Evolutionary conservation across 2,113 vertebrate species (phyloP), one percentile per base, ranked within the genome.

Genomic region (Cyanistes caeruleus): DNA sequence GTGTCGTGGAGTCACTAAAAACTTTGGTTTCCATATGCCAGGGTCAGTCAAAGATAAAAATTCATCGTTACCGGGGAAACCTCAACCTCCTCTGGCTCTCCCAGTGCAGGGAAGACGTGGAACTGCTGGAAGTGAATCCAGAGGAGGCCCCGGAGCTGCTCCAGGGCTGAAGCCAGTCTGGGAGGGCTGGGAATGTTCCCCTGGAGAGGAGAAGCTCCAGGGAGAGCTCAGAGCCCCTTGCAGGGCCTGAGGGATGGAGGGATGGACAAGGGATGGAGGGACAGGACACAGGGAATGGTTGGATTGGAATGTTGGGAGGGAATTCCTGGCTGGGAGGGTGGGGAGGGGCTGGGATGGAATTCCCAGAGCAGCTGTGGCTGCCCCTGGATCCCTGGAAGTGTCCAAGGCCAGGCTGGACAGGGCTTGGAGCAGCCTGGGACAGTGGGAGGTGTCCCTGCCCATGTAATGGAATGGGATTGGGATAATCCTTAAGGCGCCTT

Each of bases 101-200:
- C 46, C 22, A 76, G 52, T 5, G 8, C 27, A 11, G 55, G 22
- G 7, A 27, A 37, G 9, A 27, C 0, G 0, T 60, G 73, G 63
- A 69, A 37, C 11, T 52, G 53, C 33, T 68, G 53, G 37, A 56
- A 48, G 24, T 5, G 23, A 48, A n/a, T 74, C 23, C 82, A 56
- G n/a, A n/a, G 41, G 14, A 48, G 10, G 3, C 13, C 28, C 0
- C 0, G 0, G 43, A 55, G 25, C 11, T 44, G 31, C 31, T 35
- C 13, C 37, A 8, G 18, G 24, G 20, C 8, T 82, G 80, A 37
- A 83, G 20, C 37, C 64, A 23, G 63, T 16, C 43, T 70, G 55
- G 53, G 44, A 59, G 5, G 41, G 14, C 35, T 41, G 64, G 64
- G 53, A 56, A 48, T 81, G 53, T 22, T 69, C 64, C 0, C 11